phyloP scores from a whole-genome alignment of 2,797 vertebrate genomes.

The Distichodus sexfasciatus region DNA sequence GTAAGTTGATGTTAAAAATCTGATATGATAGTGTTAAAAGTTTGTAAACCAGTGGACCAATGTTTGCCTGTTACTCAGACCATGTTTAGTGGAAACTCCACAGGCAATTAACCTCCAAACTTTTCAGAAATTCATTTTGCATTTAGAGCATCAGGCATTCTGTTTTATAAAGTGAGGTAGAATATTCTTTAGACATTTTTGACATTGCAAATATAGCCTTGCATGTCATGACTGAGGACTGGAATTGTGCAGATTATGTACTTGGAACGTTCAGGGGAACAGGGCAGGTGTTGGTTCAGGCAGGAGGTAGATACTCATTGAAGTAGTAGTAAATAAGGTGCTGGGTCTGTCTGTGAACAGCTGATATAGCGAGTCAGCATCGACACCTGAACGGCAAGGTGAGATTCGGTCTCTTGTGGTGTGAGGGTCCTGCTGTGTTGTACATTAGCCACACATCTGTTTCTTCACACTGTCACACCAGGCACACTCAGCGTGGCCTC shows the following conservation, averaged over 20 bases:
- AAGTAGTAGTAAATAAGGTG: background rate
- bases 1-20: too few relatives aligned
- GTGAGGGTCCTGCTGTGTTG: constrained; percentile 10
- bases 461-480: constrained; percentile 8
- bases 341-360: background rate
- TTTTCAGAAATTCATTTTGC: too few relatives aligned
- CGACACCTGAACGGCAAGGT: background rate
- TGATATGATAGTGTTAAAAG: too few relatives aligned
- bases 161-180: too few relatives aligned
- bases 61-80: too few relatives aligned
- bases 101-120: too few relatives aligned
- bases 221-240: too few relatives aligned
- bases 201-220: too few relatives aligned
- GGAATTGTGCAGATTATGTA: background rate
- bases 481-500: background rate
- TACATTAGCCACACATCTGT: constrained; percentile 32
- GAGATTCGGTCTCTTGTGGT: background rate
- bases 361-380: background rate
- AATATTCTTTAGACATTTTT: too few relatives aligned
- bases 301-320: background rate
- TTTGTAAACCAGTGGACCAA: too few relatives aligned
- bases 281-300: background rate
- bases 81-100: too few relatives aligned
- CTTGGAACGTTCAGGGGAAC: background rate
- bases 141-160: too few relatives aligned